Evolutionary conservation across 2,797 vertebrate species (phyloP).

Genomic region (Brotula barbata): DNA sequence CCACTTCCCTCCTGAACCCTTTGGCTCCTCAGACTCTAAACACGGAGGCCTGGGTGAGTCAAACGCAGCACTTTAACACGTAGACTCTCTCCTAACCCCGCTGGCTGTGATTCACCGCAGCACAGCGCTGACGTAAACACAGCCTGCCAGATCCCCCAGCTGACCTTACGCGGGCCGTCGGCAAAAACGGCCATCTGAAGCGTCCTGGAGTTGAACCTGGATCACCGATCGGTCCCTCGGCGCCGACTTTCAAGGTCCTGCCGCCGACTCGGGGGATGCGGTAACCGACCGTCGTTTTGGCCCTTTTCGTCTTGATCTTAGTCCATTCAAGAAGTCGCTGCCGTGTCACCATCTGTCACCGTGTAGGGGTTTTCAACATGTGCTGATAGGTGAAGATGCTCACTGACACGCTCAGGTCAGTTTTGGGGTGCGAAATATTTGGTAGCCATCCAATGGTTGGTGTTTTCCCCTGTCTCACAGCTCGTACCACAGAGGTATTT

Average conservation of each 20-base stretch:
- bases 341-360: neutral
- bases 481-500: no score
- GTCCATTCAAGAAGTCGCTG: neutral
- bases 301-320: neutral
- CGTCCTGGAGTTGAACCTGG: neutral
- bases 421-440: no score
- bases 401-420: neutral
- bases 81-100: constrained; percentile 13
- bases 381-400: neutral
- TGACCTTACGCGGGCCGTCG: constrained; percentile 27
- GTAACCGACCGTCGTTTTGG: no score
- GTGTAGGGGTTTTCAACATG: constrained; percentile 25
- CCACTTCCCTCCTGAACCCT: constrained; percentile 28
- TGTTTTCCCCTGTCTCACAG: no score
- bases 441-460: no score
- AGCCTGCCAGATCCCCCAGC: constrained; percentile 42
- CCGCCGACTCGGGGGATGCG: neutral
- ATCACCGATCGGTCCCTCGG: neutral
- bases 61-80: constrained; percentile 39
- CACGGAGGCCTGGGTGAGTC: constrained; percentile 50
- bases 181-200: neutral
- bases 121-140: constrained; percentile 61
- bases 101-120: constrained; percentile 56
- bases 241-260: neutral
- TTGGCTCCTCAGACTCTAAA: constrained; percentile 59